These are phyloP conservation scores for Pangasius macronema DNA, from an alignment of 2,797 vertebrate species.

Conservation along the genomic window DNA sequence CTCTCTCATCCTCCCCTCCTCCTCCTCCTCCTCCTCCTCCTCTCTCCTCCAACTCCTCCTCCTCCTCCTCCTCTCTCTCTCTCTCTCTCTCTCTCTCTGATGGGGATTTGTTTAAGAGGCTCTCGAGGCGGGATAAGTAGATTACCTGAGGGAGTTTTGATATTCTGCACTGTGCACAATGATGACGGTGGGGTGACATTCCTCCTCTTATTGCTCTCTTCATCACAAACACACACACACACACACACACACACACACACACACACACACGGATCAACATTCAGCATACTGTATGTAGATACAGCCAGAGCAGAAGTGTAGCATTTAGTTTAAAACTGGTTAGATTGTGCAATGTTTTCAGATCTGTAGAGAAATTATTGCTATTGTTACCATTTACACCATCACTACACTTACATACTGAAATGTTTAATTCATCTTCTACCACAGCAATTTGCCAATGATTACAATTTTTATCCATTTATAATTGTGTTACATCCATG, in stretches of 20 bases:
- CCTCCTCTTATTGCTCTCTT: conserved; percentile 63
- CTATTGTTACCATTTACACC: no score
- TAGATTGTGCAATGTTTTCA: background rate
- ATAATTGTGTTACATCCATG: background rate
- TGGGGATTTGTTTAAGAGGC: conserved; percentile 69
- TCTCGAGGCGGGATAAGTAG: conserved; percentile 71
- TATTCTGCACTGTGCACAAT: conserved; percentile 68
- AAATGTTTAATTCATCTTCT: background rate
- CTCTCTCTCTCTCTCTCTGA: conserved; percentile 7
- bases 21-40: background rate
- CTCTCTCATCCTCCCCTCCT: conserved; percentile 6
- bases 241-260: background rate
- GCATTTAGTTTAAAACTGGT: background rate
- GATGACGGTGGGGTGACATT: conserved; percentile 60
- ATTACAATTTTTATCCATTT: background rate
- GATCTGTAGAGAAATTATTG: background rate
- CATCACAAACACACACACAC: background rate
- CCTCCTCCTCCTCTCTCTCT: background rate
- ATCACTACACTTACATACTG: background rate
- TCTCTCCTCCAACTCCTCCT: background rate
- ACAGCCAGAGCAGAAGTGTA: background rate
- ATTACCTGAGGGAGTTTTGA: conserved; percentile 69
- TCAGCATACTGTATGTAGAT: background rate
- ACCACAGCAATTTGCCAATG: background rate
- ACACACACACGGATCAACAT: background rate